Base-by-base conservation (phyloP, 2,113 vertebrate species). In the Rhynchopsitta pachyrhyncha region DNA sequence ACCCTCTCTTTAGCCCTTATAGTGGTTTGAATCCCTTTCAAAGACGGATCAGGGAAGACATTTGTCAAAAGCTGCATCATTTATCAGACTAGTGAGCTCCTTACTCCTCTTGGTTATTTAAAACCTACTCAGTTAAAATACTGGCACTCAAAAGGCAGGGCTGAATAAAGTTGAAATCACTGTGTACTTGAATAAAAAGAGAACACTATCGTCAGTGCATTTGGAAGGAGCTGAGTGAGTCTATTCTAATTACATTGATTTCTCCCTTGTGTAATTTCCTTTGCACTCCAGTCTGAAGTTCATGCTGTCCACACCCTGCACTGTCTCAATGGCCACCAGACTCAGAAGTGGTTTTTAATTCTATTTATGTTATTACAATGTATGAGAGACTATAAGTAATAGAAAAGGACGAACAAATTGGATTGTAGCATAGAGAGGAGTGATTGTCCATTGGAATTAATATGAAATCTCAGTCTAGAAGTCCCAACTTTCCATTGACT, bases 141-240 rank as follows among this genome's bases (percentile, higher is more conserved):
- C 57, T 73, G 78, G 33, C 46, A 85, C 13, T 76, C 23, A 57
- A 84, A 80, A 74, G 9, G 29, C 24, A 59, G 24, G 12, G 71
- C 25, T 55, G 37, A 89, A 91, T 78, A 92, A 92, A 88, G 42
- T 64, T 95, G 93, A 96, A 69, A 66, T 94, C 92, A 95, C 82
- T 37, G 52, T 29, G 23, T 79, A 75, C 46, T 27, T 55, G 71
- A 81, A 93, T 46, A 83, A 88, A 90, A 90, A 86, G 55, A 90
- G 33, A 59, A 81, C 3, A 2, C 1, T 25, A 71, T 90, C 90
- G 81, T 55, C 68, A 41, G 68, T 82, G n/a, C 6, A 42, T 92
- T 93, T 93, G 93, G 86, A 96, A 94, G 52, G 27, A 92, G 73
- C 55, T 92, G 73, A 95, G 82, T 96, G 50, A 93, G 39, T 67